Percentiles rank a stretch among this genome's conserved stretches.
Conservation (phyloP, 1,140 invertebrate genomes). For the Trichonephila clavata region DNA sequence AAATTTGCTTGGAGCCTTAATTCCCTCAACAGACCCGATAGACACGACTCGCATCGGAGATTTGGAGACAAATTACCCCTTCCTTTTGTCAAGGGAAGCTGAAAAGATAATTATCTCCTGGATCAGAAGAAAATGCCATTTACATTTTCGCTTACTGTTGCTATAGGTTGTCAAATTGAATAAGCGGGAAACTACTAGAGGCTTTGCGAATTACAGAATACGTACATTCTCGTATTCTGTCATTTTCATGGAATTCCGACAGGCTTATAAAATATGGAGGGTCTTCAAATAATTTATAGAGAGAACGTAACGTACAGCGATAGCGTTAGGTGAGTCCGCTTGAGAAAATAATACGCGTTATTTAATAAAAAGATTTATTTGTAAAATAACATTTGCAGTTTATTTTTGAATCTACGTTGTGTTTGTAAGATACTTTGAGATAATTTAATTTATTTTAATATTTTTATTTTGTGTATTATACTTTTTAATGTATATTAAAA, state of each 20-base stretch:
- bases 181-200: not conserved
- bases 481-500: no score
- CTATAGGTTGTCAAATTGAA: constrained; percentile 26
- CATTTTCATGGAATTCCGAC: not conserved
- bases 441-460: no score
- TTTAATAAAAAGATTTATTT: no score
- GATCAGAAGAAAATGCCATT: constrained; percentile 54
- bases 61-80: constrained; percentile 51
- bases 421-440: no score
- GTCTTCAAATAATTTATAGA: not conserved
- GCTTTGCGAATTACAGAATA: not conserved
- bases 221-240: not conserved
- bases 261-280: constrained; percentile 26
- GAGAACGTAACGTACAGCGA: not conserved
- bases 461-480: no score
- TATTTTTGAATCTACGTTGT: no score
- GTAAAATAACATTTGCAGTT: no score
- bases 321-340: no score
- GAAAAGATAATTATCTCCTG: constrained; percentile 35
- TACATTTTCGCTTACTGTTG: constrained; percentile 41
- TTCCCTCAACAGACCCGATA: constrained; percentile 17
- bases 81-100: constrained; percentile 43
- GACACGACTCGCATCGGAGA: constrained; percentile 35
- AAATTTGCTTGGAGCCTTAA: constrained; percentile 34
- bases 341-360: no score